Conservation (phyloP, 2,797 vertebrate species). For the Sebastes hubbsi region DNA sequence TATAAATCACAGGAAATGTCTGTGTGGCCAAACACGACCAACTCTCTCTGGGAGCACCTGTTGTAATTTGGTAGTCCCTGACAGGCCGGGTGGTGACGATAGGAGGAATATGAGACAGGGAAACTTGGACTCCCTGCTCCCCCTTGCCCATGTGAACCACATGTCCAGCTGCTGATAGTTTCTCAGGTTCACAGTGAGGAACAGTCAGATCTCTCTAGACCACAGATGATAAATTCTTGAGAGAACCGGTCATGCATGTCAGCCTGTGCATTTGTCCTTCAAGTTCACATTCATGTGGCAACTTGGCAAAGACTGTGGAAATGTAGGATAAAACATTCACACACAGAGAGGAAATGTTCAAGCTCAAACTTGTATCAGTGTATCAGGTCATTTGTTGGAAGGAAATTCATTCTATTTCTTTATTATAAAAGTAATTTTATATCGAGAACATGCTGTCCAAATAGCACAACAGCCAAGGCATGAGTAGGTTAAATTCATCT, state of each 20-base stretch:
- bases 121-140: slow-evolving; percentile 30
- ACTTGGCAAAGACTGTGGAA: neutral
- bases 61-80: slow-evolving; percentile 51
- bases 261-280: neutral
- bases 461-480: neutral
- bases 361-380: neutral
- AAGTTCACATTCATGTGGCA: neutral
- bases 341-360: neutral
- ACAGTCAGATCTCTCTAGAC: neutral
- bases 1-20: slow-evolving; percentile 3
- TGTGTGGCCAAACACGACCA: neutral
- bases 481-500: neutral
- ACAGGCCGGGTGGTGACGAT: slow-evolving; percentile 29
- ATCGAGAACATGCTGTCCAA: neutral
- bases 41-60: slow-evolving; percentile 50
- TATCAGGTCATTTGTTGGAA: neutral
- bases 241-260: neutral
- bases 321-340: neutral
- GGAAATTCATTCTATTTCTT: neutral
- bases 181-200: slow-evolving; percentile 18
- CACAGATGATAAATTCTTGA: neutral
- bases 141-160: neutral
- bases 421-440: neutral
- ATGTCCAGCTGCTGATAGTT: slow-evolving; percentile 14
- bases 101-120: slow-evolving; percentile 47